Conservation (phyloP, 2,888 invertebrate genomes). For the Sturmia bella region DNA sequence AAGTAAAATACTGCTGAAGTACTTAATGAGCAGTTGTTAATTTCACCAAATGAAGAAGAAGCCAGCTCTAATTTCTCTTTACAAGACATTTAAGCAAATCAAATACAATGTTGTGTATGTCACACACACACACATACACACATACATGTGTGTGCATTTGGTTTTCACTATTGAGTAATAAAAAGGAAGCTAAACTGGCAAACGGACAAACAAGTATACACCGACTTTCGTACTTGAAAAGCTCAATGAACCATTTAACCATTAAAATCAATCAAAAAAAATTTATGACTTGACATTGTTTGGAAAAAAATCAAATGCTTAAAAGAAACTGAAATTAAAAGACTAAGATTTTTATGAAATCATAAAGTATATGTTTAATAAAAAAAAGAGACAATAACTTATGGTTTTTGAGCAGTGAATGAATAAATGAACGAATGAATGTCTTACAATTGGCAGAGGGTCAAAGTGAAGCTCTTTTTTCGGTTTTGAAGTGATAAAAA, state of each 20-base stretch:
- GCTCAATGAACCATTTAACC: slow-evolving; percentile 79
- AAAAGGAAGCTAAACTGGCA: slow-evolving; percentile 38
- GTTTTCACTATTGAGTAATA: slow-evolving; percentile 30
- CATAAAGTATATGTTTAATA: slow-evolving; percentile 70
- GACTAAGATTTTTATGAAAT: slow-evolving; percentile 74
- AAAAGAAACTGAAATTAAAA: slow-evolving; percentile 55
- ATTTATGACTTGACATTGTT: slow-evolving; percentile 79
- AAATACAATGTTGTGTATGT: slow-evolving; percentile 49
- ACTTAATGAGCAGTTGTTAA: slow-evolving; percentile 40
- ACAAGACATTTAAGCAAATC: slow-evolving; percentile 28
- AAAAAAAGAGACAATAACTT: slow-evolving; percentile 50
- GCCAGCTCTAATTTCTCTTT: neutral
- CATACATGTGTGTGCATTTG: neutral
- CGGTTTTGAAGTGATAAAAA: slow-evolving; percentile 35
- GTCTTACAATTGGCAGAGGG: slow-evolving; percentile 47
- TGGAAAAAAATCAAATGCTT: slow-evolving; percentile 6
- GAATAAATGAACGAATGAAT: neutral
- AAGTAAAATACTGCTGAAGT: neutral
- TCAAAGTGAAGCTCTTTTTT: slow-evolving; percentile 45
- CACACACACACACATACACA: no score
- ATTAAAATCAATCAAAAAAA: slow-evolving; percentile 81
- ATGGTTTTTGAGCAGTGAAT: slow-evolving; percentile 47
- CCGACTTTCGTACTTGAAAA: slow-evolving; percentile 53
- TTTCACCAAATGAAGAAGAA: slow-evolving; percentile 39
- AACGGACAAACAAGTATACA: neutral